These are phyloP conservation scores for Holotrichia oblita DNA, from an alignment of 1,140 invertebrate species.

Conservation along the genomic window DNA sequence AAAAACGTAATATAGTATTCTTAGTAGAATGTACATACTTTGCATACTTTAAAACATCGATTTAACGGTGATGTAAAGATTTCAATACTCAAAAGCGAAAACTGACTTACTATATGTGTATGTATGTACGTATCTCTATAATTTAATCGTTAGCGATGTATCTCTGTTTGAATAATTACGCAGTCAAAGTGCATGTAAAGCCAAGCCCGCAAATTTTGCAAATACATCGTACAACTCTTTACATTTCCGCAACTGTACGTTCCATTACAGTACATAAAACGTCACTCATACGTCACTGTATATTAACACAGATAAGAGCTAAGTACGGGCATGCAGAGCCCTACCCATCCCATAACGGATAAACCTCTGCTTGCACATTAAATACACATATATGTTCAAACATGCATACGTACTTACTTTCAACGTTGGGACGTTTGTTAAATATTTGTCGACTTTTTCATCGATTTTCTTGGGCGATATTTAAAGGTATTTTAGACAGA, in stretches of 20 bases:
- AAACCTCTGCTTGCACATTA: not conserved
- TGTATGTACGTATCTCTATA: too few species aligned
- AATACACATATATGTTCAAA: not conserved
- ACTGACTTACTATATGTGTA: too few species aligned
- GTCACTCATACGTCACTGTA: slow-evolving; percentile 19
- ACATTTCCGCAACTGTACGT: slow-evolving; percentile 12
- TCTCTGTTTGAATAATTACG: too few species aligned
- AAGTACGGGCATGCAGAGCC: not conserved
- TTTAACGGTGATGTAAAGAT: too few species aligned
- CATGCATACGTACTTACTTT: not conserved
- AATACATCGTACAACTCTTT: not conserved
- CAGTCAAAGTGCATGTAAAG: not conserved
- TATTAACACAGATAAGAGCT: slow-evolving; percentile 3
- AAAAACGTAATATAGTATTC: too few species aligned
- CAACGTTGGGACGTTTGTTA: slow-evolving; percentile 8
- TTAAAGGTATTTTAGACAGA: not conserved
- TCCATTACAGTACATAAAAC: slow-evolving; percentile 8
- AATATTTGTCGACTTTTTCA: slow-evolving; percentile 13
- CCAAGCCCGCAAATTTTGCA: not conserved
- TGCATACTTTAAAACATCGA: too few species aligned
- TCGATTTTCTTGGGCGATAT: slow-evolving; percentile 9
- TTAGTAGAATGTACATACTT: too few species aligned
- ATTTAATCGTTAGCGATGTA: too few species aligned
- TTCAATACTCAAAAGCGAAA: too few species aligned
- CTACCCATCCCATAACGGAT: slow-evolving; percentile 19